Evolutionary conservation across 2,797 vertebrate species (phyloP).

Genomic region (Astyanax mexicanus): DNA sequence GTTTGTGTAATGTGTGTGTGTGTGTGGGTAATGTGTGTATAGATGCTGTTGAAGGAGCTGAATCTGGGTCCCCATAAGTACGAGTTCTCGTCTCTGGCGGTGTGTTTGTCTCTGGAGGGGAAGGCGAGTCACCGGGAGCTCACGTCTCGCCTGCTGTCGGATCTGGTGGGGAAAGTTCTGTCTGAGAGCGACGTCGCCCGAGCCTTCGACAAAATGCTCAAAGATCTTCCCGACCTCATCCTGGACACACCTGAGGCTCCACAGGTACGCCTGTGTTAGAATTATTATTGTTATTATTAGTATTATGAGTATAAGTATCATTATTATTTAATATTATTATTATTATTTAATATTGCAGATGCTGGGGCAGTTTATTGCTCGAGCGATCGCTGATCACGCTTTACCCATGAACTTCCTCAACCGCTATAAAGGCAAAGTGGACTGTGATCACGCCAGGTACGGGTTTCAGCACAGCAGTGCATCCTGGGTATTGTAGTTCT

Average conservation of each 20-base stretch:
- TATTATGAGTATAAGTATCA: too few relatives aligned
- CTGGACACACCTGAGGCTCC: constrained; percentile 89
- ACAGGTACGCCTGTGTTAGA: too few relatives aligned
- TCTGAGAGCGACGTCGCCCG: constrained; percentile 80
- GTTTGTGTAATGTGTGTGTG: too few relatives aligned
- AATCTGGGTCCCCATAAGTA: constrained; percentile 82
- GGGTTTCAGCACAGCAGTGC: background rate
- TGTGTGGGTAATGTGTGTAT: background rate
- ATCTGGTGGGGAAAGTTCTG: constrained; percentile 81
- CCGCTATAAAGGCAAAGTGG: constrained; percentile 88
- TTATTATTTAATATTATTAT: too few relatives aligned
- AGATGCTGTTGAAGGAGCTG: constrained; percentile 85
- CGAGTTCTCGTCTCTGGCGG: constrained; percentile 83
- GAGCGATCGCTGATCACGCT: constrained; percentile 88
- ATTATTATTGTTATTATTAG: too few relatives aligned
- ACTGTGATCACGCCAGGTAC: constrained; percentile 88
- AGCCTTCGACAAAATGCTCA: constrained; percentile 85
- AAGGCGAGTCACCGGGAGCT: constrained; percentile 91
- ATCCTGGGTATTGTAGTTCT: background rate
- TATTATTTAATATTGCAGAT: constrained; percentile 71
- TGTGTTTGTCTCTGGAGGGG: constrained; percentile 85
- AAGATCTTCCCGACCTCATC: constrained; percentile 87
- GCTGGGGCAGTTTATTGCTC: constrained; percentile 90
- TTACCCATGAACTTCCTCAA: constrained; percentile 86
- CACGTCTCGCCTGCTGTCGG: constrained; percentile 86